These are phyloP conservation scores for Octodon degus DNA, from an alignment of 2,113 vertebrate species.

Conservation along the genomic window DNA sequence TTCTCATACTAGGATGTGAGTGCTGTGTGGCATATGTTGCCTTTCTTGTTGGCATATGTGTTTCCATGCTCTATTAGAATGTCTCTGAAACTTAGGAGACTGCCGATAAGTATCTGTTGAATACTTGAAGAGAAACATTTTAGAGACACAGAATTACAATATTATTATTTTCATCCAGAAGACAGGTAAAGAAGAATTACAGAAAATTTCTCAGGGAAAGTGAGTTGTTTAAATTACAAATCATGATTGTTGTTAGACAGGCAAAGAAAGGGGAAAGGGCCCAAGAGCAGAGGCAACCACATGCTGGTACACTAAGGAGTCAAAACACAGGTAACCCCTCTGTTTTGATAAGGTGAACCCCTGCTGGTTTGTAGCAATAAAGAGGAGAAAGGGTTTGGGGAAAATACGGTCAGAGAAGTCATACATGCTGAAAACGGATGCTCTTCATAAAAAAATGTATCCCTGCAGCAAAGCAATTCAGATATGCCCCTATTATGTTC, in stretches of 20 bases:
- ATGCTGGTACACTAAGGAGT: neutral
- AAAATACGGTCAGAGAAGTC: neutral
- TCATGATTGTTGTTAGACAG: neutral
- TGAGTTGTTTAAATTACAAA: neutral
- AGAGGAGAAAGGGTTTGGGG: neutral
- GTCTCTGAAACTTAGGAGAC: neutral
- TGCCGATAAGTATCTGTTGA: neutral
- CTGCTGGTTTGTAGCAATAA: neutral
- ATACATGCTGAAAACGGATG: neutral
- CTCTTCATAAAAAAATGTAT: neutral
- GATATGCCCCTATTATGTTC: accelerated
- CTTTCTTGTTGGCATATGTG: neutral
- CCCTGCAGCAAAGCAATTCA: neutral
- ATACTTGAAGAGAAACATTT: neutral
- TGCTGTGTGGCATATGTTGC: neutral
- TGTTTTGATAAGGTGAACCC: neutral
- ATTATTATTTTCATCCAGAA: neutral
- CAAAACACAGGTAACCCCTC: no score
- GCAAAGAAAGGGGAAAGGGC: neutral
- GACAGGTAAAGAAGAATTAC: neutral
- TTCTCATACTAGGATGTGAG: neutral
- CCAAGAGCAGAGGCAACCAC: no score
- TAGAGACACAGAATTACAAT: neutral
- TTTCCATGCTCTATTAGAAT: neutral
- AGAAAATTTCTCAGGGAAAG: neutral